Base-by-base conservation (phyloP, 2,888 invertebrate species). In the Drosophila subsilvestris region DNA sequence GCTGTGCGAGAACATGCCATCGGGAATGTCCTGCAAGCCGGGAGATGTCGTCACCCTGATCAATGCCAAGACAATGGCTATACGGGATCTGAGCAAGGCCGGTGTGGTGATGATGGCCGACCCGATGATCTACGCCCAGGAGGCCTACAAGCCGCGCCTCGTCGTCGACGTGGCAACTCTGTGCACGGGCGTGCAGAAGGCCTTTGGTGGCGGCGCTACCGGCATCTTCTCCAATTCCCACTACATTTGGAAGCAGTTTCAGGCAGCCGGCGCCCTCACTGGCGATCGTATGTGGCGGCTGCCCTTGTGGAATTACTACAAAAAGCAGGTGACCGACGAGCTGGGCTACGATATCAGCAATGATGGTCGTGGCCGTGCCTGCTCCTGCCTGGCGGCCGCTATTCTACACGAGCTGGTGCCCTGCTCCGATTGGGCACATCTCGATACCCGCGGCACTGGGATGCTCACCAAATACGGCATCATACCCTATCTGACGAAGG, bases 31-130 rank as follows among this genome's bases (percentile, higher is more conserved):
- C 1, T 93, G 93, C 20, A 93, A 92, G 45, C 93, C 95, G 0
- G 93, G 93, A 0, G 93, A 93, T 81, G 91, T 93, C 0, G 87
- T 92, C 20, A 92, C 91, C 6, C 80, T 92, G 44, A 84, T 93
- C 76, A 94, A 94, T 89, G 93, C 94, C 1, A 76, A 94, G 60
- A 90, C 94, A 87, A 57, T 92, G 73, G 90, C 91, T 6, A 86
- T 92, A 10, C 79, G 90, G 2, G 94, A 91, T 93, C 94, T 91
- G 0, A 96, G 96, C 79, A 95, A 95, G 44, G 97, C 96, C 68
- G 97, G 97, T 0, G 93, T 97, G 25, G 93, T 97, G 5, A 94
- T 96, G 5, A 92, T 97, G 80, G 96, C 97, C 2, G 97, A 97
- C 92, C 96, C 96, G 14, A 90, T 97, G 56, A 94, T 95, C 44